Evolutionary conservation across 2,113 vertebrate genomes (phyloP).

Genomic region (Petromus typicus): DNA sequence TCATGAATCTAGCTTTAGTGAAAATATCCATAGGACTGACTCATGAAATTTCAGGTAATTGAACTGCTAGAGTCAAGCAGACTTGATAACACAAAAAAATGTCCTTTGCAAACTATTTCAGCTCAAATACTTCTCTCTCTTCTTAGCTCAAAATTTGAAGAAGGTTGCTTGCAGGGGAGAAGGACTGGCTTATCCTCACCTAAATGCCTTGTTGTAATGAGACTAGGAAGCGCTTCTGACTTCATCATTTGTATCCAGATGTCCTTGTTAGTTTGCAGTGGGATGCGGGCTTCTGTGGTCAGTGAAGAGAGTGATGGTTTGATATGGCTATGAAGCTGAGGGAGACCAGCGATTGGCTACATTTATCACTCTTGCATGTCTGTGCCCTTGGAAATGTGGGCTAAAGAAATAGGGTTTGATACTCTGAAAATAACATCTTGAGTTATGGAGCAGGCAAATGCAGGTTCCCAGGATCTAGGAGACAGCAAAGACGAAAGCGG

Average conservation of each 20-base stretch:
- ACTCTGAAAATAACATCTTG: neutral
- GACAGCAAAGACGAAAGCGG: neutral
- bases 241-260: neutral
- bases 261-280: neutral
- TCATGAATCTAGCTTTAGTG: constrained; percentile 24
- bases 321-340: neutral
- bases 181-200: neutral
- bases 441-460: neutral
- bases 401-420: neutral
- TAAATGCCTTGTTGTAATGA: neutral
- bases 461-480: neutral
- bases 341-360: neutral
- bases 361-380: neutral
- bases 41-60: constrained; percentile 75
- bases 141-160: neutral
- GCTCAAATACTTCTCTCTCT: neutral
- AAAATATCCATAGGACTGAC: constrained; percentile 67
- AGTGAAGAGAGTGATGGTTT: neutral
- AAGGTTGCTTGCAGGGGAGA: neutral
- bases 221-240: neutral
- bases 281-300: neutral
- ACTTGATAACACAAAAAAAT: neutral
- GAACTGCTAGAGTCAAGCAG: constrained; percentile 40
- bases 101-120: constrained; percentile 26
- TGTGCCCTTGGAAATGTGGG: neutral